These are phyloP conservation scores for Psilopogon haemacephalus DNA, from an alignment of 2,113 vertebrate genomes.

Conservation along the genomic window DNA sequence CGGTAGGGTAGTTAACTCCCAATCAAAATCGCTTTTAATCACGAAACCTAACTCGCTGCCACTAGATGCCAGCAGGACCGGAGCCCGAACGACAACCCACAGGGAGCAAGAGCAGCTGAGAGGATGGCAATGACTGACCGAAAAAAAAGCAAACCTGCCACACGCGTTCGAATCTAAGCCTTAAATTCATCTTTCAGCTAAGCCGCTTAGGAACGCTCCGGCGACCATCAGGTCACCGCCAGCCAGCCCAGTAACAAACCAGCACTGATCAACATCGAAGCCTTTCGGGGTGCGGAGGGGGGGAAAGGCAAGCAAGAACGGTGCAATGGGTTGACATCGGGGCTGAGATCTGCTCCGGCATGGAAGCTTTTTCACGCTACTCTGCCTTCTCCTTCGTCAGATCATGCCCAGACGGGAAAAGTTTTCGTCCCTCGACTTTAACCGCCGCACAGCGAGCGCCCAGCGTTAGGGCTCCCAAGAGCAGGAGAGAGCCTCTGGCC, in stretches of 20 bases:
- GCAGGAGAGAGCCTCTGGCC: fast-evolving
- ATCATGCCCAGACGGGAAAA: background rate
- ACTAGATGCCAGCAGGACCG: background rate
- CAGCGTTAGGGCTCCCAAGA: fast-evolving
- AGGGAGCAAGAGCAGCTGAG: background rate
- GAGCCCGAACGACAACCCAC: background rate
- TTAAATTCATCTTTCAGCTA: background rate
- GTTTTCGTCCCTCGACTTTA: background rate
- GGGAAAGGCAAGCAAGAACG: background rate
- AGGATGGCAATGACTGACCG: background rate
- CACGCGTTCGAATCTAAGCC: background rate
- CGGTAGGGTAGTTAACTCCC: background rate
- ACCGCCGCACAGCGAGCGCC: fast-evolving
- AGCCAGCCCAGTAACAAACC: fast-evolving
- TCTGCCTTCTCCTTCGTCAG: background rate
- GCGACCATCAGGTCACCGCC: background rate
- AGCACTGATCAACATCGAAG: background rate
- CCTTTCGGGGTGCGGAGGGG: no score
- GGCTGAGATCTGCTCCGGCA: background rate
- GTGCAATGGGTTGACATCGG: background rate
- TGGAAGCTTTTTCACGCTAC: background rate
- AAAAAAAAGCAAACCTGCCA: background rate
- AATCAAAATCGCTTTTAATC: background rate
- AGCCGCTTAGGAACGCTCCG: background rate
- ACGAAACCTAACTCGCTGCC: background rate